Percentiles rank a stretch among this genome's conserved stretches.
Conservation (phyloP, 2,797 vertebrate species). For the Alca torda region DNA sequence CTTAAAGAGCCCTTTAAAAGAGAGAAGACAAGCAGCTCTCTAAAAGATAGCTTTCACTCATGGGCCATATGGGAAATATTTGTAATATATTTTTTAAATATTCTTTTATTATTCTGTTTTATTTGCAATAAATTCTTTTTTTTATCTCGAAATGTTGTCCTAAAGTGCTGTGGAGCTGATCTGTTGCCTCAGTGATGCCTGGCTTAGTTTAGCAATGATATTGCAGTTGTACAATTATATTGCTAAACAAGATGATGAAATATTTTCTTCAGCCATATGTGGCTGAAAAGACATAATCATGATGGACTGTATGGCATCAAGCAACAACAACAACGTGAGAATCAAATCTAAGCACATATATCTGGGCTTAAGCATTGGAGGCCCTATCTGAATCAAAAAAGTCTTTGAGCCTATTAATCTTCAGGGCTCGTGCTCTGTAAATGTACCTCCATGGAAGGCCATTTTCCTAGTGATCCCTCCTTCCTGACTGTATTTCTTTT, state of each 20-base stretch:
- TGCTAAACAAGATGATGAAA: not conserved
- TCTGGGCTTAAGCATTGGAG: not conserved
- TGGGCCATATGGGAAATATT: not conserved
- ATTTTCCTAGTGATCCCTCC: not conserved
- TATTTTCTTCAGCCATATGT: not conserved
- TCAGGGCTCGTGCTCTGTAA: not conserved
- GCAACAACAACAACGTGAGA: not conserved
- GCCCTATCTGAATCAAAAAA: not conserved
- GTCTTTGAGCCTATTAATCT: not conserved
- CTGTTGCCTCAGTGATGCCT: not conserved
- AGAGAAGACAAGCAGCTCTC: not conserved
- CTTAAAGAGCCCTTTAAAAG: not conserved
- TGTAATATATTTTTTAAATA: not conserved
- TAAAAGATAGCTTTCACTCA: not conserved
- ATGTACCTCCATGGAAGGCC: not conserved
- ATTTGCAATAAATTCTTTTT: not conserved
- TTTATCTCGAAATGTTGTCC: not conserved
- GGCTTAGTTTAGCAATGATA: not conserved
- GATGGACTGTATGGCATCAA: not conserved
- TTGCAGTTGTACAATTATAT: not conserved
- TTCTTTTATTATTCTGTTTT: not conserved
- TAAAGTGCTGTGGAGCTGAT: not conserved
- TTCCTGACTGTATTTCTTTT: conserved; percentile 1
- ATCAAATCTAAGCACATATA: not conserved
- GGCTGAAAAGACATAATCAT: not conserved